Evolutionary conservation across 2,113 vertebrate genomes (phyloP).

Genomic region (Bubo bubo): DNA sequence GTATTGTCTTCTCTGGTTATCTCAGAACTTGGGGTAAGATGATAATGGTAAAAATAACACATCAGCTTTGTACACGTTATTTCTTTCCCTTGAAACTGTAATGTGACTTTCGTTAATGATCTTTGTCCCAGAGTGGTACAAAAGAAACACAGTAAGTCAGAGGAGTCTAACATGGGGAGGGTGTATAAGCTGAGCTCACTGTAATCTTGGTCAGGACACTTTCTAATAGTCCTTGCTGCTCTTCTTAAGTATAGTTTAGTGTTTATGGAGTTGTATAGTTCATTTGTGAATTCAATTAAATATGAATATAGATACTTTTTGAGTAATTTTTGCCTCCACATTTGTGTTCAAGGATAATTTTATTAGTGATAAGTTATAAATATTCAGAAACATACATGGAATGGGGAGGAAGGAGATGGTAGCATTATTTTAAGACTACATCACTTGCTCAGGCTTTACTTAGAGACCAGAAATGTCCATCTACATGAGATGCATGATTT

Average conservation of each 20-base stretch:
- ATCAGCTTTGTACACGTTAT: accelerated
- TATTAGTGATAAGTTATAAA: neutral
- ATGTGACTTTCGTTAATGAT: neutral
- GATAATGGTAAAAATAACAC: neutral
- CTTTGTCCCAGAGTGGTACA: neutral
- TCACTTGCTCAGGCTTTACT: neutral
- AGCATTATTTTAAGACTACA: accelerated
- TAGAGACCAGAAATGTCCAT: neutral
- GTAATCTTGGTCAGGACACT: neutral
- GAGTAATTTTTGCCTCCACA: neutral
- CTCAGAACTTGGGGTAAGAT: neutral
- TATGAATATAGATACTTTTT: neutral
- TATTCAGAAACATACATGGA: neutral
- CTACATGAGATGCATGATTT: neutral
- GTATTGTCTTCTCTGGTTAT: neutral
- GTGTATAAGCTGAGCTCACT: neutral
- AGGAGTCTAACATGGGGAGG: neutral
- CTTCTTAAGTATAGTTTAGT: neutral
- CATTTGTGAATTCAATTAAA: neutral
- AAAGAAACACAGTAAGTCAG: neutral
- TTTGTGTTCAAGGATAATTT: neutral
- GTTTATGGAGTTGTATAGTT: neutral
- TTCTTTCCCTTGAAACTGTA: neutral
- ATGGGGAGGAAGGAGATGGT: neutral
- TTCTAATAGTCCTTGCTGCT: neutral